Base-by-base conservation (phyloP, 2,888 invertebrate species). In the Melinaea menophilus region DNA sequence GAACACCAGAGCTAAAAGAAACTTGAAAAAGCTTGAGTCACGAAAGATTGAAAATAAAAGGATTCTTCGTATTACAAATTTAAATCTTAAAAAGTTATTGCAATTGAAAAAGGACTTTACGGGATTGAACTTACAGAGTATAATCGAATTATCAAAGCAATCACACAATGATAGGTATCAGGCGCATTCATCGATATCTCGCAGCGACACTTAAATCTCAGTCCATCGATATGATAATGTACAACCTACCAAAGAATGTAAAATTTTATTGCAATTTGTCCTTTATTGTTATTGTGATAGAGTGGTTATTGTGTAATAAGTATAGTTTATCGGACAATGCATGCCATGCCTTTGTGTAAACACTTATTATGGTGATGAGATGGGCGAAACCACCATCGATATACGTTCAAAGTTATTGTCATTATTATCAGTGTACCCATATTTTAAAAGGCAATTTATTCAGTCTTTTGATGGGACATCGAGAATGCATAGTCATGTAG, bases 311-410 rank as follows among this genome's bases (percentile, higher is more conserved):
- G 33, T 58, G 47, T 41, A 46, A 45, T 46, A 5, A n/a, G 45
- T 41, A 41, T 54, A 31, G 51, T 37, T 81, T 77, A 78, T 78
- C 75, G 75, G 72, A 75, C 74, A 73, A 56, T 62, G 67, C 68
- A 68, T 68, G 61, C 68, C 68, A 62, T 59, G 57, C 65, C 67
- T 70, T 75, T 77, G 78, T 66, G 67, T 68, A 80, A 84, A 71
- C 62, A 71, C 62, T 68, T 67, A 73, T 86, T 88, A 88, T 84
- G 84, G 82, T 85, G 86, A 89, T 88, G 89, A 89, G 88, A 85
- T 87, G 87, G 89, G 88, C 88, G 87, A 87, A 88, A 86, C 88
- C 78, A 82, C 82, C 76, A 87, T 87, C 87, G 86, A 86, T 84
- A 86, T 84, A 84, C 84, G 85, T 85, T 84, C 80, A 77, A 81